Conservation (phyloP, 2,113 vertebrate species). For the Cariama cristata region DNA sequence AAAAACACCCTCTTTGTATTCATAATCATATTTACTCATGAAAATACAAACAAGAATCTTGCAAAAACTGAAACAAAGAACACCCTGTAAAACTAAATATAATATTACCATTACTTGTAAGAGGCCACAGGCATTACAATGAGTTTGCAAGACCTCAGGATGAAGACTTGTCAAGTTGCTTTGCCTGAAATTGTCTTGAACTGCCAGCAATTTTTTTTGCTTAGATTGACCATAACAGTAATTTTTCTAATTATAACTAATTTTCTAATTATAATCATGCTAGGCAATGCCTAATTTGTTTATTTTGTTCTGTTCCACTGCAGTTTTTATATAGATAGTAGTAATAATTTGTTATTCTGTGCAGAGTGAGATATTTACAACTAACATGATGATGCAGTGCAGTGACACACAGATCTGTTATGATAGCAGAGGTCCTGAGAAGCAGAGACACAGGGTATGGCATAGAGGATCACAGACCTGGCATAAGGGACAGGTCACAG, state of each 20-base stretch:
- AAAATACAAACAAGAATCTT: neutral
- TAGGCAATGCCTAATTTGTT: neutral
- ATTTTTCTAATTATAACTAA: neutral
- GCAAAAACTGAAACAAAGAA: neutral
- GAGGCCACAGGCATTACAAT: neutral
- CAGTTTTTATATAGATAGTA: neutral
- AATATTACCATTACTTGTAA: neutral
- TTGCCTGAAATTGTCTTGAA: neutral
- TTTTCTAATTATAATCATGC: neutral
- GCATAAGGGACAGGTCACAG: neutral
- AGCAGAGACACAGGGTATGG: neutral
- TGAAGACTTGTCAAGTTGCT: neutral
- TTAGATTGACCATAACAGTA: neutral
- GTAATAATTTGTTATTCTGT: neutral
- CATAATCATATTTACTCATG: neutral
- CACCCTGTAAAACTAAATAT: neutral
- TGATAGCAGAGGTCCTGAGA: neutral
- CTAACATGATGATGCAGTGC: fast-evolving
- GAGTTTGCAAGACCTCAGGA: neutral
- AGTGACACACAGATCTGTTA: neutral
- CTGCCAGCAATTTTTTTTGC: neutral
- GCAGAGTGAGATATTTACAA: neutral
- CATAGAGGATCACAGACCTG: neutral
- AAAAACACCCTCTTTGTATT: neutral
- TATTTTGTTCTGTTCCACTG: neutral